Base-by-base conservation (phyloP, 1,140 invertebrate species). In the Palaemon carinicauda region DNA sequence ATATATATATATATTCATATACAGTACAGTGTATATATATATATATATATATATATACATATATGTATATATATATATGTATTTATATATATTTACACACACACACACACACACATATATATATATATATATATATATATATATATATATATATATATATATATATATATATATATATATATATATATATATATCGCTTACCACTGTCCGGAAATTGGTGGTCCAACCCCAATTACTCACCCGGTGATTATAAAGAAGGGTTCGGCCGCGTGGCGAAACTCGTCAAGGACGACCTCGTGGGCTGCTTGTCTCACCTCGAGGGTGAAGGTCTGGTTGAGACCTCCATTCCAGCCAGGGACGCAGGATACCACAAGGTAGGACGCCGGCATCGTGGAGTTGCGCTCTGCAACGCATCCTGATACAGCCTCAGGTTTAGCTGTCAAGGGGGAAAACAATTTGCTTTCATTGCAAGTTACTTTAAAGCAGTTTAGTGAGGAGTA, bases 381-480 rank as follows among this genome's bases (percentile, higher is more conserved):
- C 89, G 96, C 95, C 3, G 96, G 97, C 53, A 82, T 79, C 19
- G 87, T 79, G 7, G 24, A 52, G 75, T 96, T 95, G 92, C 97
- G 97, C 12, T 94, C 93, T 9, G 96, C 93, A 19, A 94, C 94
- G 91, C 96, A 97, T 91, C 97, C 97, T 88, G 95, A 94, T 56
- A 97, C 92, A 31, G 95, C 94, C 90, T 97, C 96, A 19, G 96
- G 96, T 50, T 95, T 95, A 90, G 96, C 96, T 95, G 92, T 54
- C 89, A 87, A 51, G 60, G 15, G 17, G 31, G 14, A 31, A 3
- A n/a, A 19, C 7, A 3, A 19, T 19, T 52, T 24, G 29, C 0
- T 54, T 56, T 56, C 29, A 9, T 53, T n/a, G 24, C 14, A n/a
- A 27, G 3, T 27, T 54, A 15, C 21, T 29, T 27, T 21, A 3